Base-by-base conservation (phyloP, 2,888 invertebrate genomes). In the Camptogramma bilineatum region DNA sequence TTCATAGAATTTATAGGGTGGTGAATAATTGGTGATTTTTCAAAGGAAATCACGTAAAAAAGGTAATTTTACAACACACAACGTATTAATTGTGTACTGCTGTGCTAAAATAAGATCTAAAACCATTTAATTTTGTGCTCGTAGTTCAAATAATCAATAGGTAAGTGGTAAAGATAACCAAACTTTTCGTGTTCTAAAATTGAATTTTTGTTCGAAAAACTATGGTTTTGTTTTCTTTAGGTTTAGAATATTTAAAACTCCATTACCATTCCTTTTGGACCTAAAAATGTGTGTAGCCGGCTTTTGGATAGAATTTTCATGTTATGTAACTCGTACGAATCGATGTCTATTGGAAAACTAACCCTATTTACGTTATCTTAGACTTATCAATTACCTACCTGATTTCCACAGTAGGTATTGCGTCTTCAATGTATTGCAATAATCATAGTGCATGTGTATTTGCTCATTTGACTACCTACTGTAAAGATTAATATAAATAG, bases 291-390 rank as follows among this genome's bases (percentile, higher is more conserved):
- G 2, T 13, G 17, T 19, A 42, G 39, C 54, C 60, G 64, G 60
- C 57, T 52, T 42, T 19, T 21, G 10, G 7, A 18, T 10, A 9
- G 66, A 56, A 59, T 61, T 57, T 74, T 76, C 61, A 60, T 69
- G 84, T 88, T 88, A 88, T 87, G 87, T 88, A 88, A 88, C 84
- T 76, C 62, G 66, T 69, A 56, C 13, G 66, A 73, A 86, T 84
- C 79, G 79, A 81, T 83, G 77, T 72, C 64, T 79, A 70, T 66
- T 51, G 69, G 53, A 68, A 71, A 73, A 64, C 63, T 79, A 84
- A 83, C 81, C 82, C 75, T 72, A 75, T 55, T 63, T 64, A 48
- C 60, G 46, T 70, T 72, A 69, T 71, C 68, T 52, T 62, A 60
- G 70, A 52, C 59, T 64, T 69, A 69, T 66, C 66, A 44, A 21